A percentile compares a stretch with the other conserved stretches of the same genome.
Evolutionary conservation across 1,140 invertebrate species (phyloP).

Genomic region (Lasioglossum baleicum): DNA sequence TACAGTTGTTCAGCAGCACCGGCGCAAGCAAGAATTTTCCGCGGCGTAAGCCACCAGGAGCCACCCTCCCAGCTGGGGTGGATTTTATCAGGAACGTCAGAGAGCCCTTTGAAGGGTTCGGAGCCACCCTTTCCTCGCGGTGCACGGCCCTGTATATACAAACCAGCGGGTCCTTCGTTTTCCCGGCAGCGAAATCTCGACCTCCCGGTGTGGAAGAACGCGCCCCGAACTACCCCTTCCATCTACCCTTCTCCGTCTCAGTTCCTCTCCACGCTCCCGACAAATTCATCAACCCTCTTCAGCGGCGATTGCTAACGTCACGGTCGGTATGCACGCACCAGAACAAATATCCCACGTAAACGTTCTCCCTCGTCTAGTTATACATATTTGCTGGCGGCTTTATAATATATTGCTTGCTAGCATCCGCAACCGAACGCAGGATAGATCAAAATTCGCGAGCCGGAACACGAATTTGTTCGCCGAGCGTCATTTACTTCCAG

Average conservation of each 20-base stretch:
- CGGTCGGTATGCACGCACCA: conserved; percentile 22
- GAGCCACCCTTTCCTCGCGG: conserved; percentile 30
- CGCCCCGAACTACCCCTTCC: conserved; percentile 27
- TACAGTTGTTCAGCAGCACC: conserved; percentile 44
- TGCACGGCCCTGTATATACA: conserved; percentile 28
- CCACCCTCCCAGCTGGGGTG: conserved; percentile 40
- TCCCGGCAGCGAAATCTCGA: conserved; percentile 50
- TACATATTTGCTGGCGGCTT: conserved; percentile 17
- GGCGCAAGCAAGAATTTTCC: conserved; percentile 48
- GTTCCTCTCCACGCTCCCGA: conserved; percentile 15
- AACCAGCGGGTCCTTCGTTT: conserved; percentile 42
- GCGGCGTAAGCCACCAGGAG: conserved; percentile 32
- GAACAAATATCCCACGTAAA: conserved; percentile 41
- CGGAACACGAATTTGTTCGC: not conserved
- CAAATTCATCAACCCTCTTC: conserved; percentile 55
- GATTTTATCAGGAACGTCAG: conserved; percentile 56
- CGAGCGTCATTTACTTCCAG: too few relatives aligned
- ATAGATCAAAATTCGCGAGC: not conserved
- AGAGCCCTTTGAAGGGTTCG: conserved; percentile 45
- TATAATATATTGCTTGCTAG: conserved; percentile 6
- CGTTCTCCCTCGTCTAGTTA: not conserved
- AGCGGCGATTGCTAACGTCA: conserved; percentile 39
- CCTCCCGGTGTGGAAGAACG: conserved; percentile 38
- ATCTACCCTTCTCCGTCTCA: not conserved
- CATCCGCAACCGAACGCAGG: not conserved